Base-by-base conservation (phyloP, 2,797 vertebrate genomes). In the Borostomias antarcticus region DNA sequence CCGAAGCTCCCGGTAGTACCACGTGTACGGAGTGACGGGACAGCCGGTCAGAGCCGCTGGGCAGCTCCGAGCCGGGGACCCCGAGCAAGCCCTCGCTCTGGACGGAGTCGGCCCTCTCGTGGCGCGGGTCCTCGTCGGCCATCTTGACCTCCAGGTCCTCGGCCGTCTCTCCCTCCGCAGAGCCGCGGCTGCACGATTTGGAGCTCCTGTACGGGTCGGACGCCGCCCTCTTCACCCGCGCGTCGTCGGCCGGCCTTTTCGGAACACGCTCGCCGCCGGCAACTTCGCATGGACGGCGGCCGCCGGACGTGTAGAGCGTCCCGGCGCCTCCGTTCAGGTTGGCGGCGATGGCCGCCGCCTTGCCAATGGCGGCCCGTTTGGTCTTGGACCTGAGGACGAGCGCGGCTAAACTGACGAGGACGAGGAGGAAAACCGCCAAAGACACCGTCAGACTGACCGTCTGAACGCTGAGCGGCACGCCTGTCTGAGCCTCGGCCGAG, bases 81-180 rank as follows among this genome's bases (percentile, higher is more conserved):
- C 80, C 78, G 0, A 72, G 89, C 9, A 71, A 13, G 0, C 48
- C 48, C 23, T 89, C 75, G 0, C 82, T 87, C 58, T 89, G 72
- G 0, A 37, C 48, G 0, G 86, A 89, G 48, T 82, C n/a, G 0
- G 76, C 40, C 45, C 78, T 85, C 84, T 93, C 93, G 56, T 79
- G 85, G 67, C 85, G 92, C 58, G 89, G 88, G 69, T 89, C 87
- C 47, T 94, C 89, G 69, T 92, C 96, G 61, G 97, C 96, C 91
- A 87, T 90, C 82, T 94, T 94, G 57, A 98, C 96, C 86, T 96
- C 97, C 74, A 94, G 92, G 1, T 98, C 95, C 71, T 98, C 96
- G 4, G 93, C 93, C 2, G 90, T 95, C 82, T 96, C 94, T 28
- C 93, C 95, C 78, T 96, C 93, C 0, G 92, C 93, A 37, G 94